Evolutionary conservation across 2,888 invertebrate genomes (phyloP), one percentile per base, ranked within the genome.

Genomic region (Diarsia rubi): DNA sequence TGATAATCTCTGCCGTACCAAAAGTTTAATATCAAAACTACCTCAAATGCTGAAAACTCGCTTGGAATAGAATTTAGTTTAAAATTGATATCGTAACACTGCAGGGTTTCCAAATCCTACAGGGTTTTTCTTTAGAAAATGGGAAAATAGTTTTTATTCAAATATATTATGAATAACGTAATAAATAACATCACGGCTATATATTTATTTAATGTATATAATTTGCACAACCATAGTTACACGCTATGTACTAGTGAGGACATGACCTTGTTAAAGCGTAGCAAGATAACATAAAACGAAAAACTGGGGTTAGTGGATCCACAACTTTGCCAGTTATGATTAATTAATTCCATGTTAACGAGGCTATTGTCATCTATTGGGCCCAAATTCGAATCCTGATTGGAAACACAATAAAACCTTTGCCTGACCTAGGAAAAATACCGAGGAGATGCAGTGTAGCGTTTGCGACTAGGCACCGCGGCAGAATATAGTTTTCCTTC

Each of bases 1-100:
- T 45, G 16, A 37, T 63, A 76, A 72, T 73, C 73, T 54, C 47
- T 6, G 19, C 27, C 47, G 11, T 16, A 69, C 5, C 16, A 5
- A 49, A 76, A 76, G 31, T 79, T 76, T 63, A 54, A 54, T 54
- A 79, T 42, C 42, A 42, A 63, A 79, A 79, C 54, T 47, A 73
- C 45, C 14, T 19, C 16, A 63, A 79, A 79, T 54, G 54, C 42
- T 79, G 62, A 79, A 63, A 76, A 63, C 73, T 63, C 54, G 72
- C 72, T 71, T 62, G 11, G 16, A 44, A 79, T 62, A 62, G 52
- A 27, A 52, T 27, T 42, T 37, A 76, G 79, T 79, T 72, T 45
- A 21, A 72, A 79, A 79, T 72, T 63, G 21, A 76, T 79, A 76
- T 24, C 45, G 45, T 76, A 47, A 54, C 12, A 24, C 24, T 52